phyloP scores from a whole-genome alignment of 2,888 invertebrate species.

The Drosophila peninsularis region DNA sequence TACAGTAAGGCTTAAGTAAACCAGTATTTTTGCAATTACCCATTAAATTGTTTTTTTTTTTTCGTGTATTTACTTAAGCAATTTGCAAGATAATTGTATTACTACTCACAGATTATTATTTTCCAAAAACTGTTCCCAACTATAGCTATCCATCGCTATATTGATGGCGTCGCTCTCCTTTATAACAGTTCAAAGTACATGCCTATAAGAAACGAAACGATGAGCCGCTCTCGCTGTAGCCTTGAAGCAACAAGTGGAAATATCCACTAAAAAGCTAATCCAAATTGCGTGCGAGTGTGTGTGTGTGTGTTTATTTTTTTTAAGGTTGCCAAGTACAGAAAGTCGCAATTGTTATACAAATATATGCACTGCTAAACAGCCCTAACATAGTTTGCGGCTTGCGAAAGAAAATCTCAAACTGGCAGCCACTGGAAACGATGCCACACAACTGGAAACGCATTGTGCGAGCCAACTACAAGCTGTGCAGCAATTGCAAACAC shows the following conservation, averaged over 20 bases:
- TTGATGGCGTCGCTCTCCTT: background rate
- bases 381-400: constrained; percentile 26
- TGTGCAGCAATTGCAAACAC: constrained; percentile 61
- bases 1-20: background rate
- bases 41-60: background rate
- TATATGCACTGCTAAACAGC: constrained; percentile 12
- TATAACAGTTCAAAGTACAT: background rate
- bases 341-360: constrained; percentile 9
- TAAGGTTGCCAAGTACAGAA: background rate
- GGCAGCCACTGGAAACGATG: constrained; percentile 67
- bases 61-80: background rate
- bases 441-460: constrained; percentile 73
- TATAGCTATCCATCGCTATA: constrained; percentile 46
- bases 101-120: constrained; percentile 71
- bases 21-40: background rate
- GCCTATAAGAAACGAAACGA: background rate
- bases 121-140: constrained; percentile 66
- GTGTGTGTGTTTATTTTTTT: background rate
- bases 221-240: background rate
- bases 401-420: constrained; percentile 52
- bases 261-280: background rate
- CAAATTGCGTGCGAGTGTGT: background rate
- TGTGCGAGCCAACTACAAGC: constrained; percentile 39
- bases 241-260: constrained; percentile 28
- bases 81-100: background rate